Base-by-base conservation (phyloP, 2,113 vertebrate genomes). In the Labeo catla region DNA sequence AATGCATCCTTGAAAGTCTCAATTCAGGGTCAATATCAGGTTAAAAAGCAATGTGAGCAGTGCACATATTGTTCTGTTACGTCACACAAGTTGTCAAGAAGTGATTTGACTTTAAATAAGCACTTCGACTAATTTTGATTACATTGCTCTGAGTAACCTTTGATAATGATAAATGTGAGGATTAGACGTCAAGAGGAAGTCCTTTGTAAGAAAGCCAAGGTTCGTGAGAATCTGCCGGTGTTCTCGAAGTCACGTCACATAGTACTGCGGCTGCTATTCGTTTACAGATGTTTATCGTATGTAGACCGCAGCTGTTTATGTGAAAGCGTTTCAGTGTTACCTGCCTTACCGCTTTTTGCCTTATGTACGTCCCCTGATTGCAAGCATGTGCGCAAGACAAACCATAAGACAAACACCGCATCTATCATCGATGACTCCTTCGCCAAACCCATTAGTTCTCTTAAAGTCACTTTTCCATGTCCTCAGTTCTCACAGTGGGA, bases 381-480 rank as follows among this genome's bases (percentile, higher is more conserved):
- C 65, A 85, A 43, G 16, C 39, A 45, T 83, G 57, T 70, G 47
- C 11, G 68, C 45, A 45, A 79, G 16, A 45, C 59, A 16, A 85
- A 73, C 11, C 19, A 16, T 76, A 50, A 28, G 28, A 28, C 28
- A 28, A 76, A 11, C 47, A n/a, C 61, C n/a, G 66, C 59, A 63
- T 21, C 74, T 43, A 39, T 65, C 59, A 65, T 59, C 45, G 43
- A 23, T 16, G 59, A 45, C 43, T 9, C 47, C 8, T 36, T 66
- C 36, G 61, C 50, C 50, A 16, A 28, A 82, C 49, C 79, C 19
- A 47, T 65, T 74, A n/a, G 43, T 83, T 89, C 66, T 73, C 74
- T 73, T 82, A 74, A 78, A 83, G 78, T 89, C 83, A 83, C 49
- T 89, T 87, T 66, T 87, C 82, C 72, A 86, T 50, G 61, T 86